Percentiles rank a stretch among this genome's conserved stretches.
phyloP scores from a whole-genome alignment of 1,140 invertebrate species.

The Teleopsis dalmanni region DNA sequence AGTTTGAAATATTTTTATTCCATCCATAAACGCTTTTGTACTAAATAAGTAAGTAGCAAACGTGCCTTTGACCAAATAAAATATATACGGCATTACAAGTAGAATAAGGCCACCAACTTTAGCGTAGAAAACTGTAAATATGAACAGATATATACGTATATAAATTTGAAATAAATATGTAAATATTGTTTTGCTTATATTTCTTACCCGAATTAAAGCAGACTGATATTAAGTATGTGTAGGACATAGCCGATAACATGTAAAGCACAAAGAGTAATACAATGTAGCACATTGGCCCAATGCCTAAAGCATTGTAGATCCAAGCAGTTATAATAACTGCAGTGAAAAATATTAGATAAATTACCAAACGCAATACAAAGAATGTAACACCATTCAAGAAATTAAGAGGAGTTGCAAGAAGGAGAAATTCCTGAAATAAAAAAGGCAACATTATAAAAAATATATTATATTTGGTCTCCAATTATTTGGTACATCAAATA shows the following conservation, averaged over 20 bases:
- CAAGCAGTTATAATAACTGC: conserved; percentile 17
- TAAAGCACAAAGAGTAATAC: conserved; percentile 28
- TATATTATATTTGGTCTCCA: no score
- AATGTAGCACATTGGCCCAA: conserved; percentile 15
- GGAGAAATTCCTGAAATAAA: conserved; percentile 28
- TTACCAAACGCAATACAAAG: conserved; percentile 28
- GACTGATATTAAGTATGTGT: conserved; percentile 37
- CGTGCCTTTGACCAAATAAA: conserved; percentile 24
- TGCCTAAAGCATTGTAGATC: conserved; percentile 15
- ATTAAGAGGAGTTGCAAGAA: conserved; percentile 36
- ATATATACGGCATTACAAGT: conserved; percentile 31
- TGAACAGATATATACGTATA: conserved; percentile 2
- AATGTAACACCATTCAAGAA: conserved; percentile 39
- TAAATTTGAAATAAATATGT: background rate
- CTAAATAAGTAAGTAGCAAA: conserved; percentile 21
- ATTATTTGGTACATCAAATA: no score
- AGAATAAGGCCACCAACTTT: conserved; percentile 35
- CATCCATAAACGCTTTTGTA: conserved; percentile 29
- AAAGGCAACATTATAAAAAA: conserved; percentile 1
- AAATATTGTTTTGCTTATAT: background rate
- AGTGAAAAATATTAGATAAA: conserved; percentile 18
- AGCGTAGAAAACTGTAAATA: conserved; percentile 35
- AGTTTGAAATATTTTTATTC: conserved; percentile 29
- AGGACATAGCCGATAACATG: conserved; percentile 30
- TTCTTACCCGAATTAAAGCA: conserved; percentile 37